These are phyloP conservation scores for Lutraria lutraria DNA, from an alignment of 2,888 invertebrate genomes.

Conservation along the genomic window DNA sequence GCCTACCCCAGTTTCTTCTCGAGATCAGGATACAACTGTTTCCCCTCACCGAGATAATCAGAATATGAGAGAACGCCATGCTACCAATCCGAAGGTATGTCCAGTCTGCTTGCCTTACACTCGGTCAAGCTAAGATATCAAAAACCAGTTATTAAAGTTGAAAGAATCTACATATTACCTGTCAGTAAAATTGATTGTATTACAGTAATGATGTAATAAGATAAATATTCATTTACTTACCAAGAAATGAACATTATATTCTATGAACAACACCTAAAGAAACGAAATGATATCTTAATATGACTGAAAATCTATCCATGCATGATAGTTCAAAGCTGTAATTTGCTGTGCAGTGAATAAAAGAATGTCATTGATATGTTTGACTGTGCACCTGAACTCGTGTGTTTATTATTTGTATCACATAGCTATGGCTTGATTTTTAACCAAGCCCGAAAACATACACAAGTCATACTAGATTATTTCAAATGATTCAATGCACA, in stretches of 20 bases:
- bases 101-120: background rate
- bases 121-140: constrained; percentile 21
- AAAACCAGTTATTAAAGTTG: background rate
- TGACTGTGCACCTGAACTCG: background rate
- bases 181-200: no score
- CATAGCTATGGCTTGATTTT: background rate
- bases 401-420: background rate
- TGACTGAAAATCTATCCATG: background rate
- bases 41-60: constrained; percentile 66
- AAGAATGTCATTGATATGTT: background rate
- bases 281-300: constrained; percentile 3
- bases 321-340: background rate
- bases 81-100: constrained; percentile 60
- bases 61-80: constrained; percentile 55
- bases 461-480: background rate
- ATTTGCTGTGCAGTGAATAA: background rate
- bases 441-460: background rate
- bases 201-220: no score
- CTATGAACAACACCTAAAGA: background rate
- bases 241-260: no score
- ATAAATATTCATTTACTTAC: no score
- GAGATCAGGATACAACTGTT: constrained; percentile 69
- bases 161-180: no score
- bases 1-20: constrained; percentile 73
- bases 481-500: background rate